These are phyloP conservation scores for Drosophila prosaltans DNA, from an alignment of 1,140 invertebrate genomes.

Conservation along the genomic window DNA sequence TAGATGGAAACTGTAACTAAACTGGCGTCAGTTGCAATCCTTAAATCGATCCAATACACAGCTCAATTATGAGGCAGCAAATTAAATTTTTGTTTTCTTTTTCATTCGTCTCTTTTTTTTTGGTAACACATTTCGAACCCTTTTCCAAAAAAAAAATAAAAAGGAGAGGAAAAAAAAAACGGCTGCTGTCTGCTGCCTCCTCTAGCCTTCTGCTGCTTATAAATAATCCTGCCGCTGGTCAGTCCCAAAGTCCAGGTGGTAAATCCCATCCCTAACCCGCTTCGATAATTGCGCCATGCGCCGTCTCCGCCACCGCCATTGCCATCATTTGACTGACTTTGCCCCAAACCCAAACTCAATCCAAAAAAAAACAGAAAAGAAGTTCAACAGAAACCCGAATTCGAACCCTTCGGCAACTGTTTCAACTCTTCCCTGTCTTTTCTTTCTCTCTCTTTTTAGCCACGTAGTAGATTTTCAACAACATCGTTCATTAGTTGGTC, in stretches of 20 bases:
- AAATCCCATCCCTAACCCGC: constrained; percentile 50
- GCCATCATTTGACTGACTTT: constrained; percentile 35
- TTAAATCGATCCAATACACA: constrained; percentile 4
- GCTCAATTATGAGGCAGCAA: constrained; percentile 21
- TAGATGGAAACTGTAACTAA: constrained; percentile 21
- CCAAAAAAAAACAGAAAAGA: not conserved
- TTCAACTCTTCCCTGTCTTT: constrained; percentile 50
- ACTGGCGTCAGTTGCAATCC: constrained; percentile 10
- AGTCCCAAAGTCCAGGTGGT: constrained; percentile 53
- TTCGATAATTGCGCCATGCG: constrained; percentile 59
- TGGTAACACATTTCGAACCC: constrained; percentile 14
- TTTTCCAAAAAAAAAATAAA: constrained; percentile 1
- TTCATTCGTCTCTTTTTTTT: constrained; percentile 1
- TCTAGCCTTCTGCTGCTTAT: constrained; percentile 21
- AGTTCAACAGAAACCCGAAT: constrained; percentile 22
- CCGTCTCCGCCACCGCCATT: constrained; percentile 36
- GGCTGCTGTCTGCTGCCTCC: constrained; percentile 33
- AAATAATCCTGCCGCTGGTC: constrained; percentile 39
- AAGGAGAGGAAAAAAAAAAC: not conserved
- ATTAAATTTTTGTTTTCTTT: constrained; percentile 8
- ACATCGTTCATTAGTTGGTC: constrained; percentile 36
- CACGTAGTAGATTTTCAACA: constrained; percentile 24
- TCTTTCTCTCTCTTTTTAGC: constrained; percentile 11
- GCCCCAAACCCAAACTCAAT: constrained; percentile 5
- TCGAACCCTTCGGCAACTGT: constrained; percentile 59